Percentiles rank a stretch among this genome's conserved stretches.
phyloP scores from a whole-genome alignment of 1,140 invertebrate species.

The Drosophila arawakana region DNA sequence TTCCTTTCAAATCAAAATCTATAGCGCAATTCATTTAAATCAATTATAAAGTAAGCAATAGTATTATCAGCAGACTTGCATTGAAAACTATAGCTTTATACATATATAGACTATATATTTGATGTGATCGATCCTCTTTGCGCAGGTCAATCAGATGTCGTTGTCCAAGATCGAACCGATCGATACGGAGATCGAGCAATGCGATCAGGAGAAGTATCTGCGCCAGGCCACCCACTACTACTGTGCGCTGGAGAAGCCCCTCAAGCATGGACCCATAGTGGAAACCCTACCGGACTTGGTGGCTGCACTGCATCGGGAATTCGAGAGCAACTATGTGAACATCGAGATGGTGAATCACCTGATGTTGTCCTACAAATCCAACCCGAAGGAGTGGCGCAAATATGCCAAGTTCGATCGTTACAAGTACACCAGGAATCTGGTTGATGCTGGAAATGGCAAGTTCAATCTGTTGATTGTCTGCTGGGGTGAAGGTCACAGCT shows the following conservation, averaged over 20 bases:
- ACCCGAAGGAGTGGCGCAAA: conserved; percentile 95
- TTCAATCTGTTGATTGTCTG: conserved; percentile 99
- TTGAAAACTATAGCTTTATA: not conserved
- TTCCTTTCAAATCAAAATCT: conserved; percentile 3
- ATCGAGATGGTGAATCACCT: conserved; percentile 94
- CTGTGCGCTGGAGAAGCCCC: conserved; percentile 77
- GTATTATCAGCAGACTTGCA: conserved; percentile 61
- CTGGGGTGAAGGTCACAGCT: conserved; percentile 98
- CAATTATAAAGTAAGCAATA: conserved; percentile 56
- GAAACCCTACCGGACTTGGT: conserved; percentile 90
- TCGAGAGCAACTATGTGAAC: conserved; percentile 92
- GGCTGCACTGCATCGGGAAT: conserved; percentile 89
- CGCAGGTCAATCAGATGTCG: conserved; percentile 77
- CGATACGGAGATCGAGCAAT: conserved; percentile 66
- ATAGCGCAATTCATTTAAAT: conserved; percentile 71
- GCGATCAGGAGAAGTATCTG: conserved; percentile 80
- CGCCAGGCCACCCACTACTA: conserved; percentile 78
- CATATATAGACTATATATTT: not conserved
- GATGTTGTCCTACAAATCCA: conserved; percentile 94
- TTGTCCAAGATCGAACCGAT: conserved; percentile 75
- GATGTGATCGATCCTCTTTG: not conserved
- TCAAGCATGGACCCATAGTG: conserved; percentile 78
- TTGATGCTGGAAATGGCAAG: conserved; percentile 97
- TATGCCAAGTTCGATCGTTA: conserved; percentile 97
- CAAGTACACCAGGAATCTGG: conserved; percentile 97